phyloP scores from a whole-genome alignment of 2,888 invertebrate genomes.

The Gibbula magus region DNA sequence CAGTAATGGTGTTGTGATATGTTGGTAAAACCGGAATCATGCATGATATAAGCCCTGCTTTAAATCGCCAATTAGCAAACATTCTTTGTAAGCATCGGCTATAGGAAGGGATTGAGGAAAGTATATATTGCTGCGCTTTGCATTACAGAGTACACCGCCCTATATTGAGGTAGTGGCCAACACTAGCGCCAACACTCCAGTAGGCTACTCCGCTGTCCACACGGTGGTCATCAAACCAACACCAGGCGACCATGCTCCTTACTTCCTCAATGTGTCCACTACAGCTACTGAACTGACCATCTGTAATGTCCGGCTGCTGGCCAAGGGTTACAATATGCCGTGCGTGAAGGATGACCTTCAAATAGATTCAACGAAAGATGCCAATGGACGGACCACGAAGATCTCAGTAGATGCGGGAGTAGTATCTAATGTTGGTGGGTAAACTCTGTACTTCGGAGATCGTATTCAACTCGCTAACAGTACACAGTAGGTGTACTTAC shows the following conservation, averaged over 20 bases:
- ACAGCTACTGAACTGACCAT: slow-evolving; percentile 40
- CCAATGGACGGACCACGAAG: slow-evolving; percentile 30
- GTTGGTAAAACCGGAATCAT: no score
- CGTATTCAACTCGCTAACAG: no score
- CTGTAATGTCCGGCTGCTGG: slow-evolving; percentile 46
- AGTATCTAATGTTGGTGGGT: slow-evolving; percentile 51
- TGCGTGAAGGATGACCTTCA: slow-evolving; percentile 37
- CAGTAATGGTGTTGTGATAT: no score
- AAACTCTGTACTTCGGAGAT: no score
- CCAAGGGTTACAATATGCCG: slow-evolving; percentile 50
- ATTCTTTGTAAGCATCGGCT: no score
- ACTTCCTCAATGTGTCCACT: slow-evolving; percentile 28
- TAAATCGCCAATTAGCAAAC: no score
- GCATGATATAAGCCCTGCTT: no score
- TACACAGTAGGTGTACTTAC: no score
- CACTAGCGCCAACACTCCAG: slow-evolving; percentile 35
- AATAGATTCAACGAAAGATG: slow-evolving; percentile 15
- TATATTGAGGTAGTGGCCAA: slow-evolving; percentile 36
- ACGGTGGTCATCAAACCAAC: slow-evolving; percentile 47
- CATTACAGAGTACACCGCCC: slow-evolving; percentile 33
- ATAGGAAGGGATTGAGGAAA: no score
- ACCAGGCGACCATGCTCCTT: slow-evolving; percentile 37
- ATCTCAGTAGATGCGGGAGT: slow-evolving; percentile 39
- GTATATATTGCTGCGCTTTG: no score
- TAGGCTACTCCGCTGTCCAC: slow-evolving; percentile 45